A percentile compares a stretch with the other conserved stretches of the same genome.
Evolutionary conservation across 2,888 invertebrate genomes (phyloP).

Genomic region (Plebejus anna): DNA sequence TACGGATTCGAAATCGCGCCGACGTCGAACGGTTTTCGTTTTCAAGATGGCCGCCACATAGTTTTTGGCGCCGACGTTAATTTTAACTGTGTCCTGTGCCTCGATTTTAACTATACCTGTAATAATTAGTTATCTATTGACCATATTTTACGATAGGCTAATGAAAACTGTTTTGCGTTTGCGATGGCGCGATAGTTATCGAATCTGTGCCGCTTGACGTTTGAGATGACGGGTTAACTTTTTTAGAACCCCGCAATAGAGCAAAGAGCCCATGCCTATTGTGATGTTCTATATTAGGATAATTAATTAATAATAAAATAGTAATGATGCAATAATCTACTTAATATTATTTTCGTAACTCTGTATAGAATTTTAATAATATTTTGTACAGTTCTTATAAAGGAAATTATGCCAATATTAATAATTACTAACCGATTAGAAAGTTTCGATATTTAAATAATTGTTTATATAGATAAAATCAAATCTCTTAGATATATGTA

Average conservation of each 20-base stretch:
- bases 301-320: constrained; percentile 30
- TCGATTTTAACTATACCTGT: constrained; percentile 15
- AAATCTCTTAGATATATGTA: constrained; percentile 57
- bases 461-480: constrained; percentile 48
- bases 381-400: constrained; percentile 50
- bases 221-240: constrained; percentile 60
- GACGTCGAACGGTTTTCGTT: neutral
- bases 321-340: constrained; percentile 49
- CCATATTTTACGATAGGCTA: neutral
- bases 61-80: constrained; percentile 29
- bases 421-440: constrained; percentile 50
- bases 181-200: constrained; percentile 10
- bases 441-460: constrained; percentile 51
- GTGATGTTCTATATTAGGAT: constrained; percentile 51
- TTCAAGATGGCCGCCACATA: constrained; percentile 1
- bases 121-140: constrained; percentile 16
- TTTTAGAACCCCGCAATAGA: constrained; percentile 53
- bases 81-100: constrained; percentile 30
- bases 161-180: constrained; percentile 20
- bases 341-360: constrained; percentile 31
- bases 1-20: constrained; percentile 8
- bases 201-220: constrained; percentile 23
- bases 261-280: constrained; percentile 69
- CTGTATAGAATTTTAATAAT: constrained; percentile 43
- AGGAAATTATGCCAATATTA: constrained; percentile 32